Evolutionary conservation across 2,797 vertebrate genomes (phyloP).

Genomic region (Tragopan temminckii): DNA sequence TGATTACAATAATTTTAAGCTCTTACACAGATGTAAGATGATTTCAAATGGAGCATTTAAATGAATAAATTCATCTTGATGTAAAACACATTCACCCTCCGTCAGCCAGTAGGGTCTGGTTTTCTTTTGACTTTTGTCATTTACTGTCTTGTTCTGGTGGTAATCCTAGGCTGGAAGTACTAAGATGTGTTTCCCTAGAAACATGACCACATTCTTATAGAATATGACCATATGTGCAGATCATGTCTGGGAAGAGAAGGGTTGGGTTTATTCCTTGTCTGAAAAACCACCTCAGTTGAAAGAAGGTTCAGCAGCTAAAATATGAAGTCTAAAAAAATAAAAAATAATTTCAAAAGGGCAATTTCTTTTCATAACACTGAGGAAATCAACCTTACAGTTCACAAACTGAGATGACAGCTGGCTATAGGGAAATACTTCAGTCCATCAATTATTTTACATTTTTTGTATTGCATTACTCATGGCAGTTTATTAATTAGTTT

Average conservation of each 20-base stretch:
- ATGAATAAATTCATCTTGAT: conserved; percentile 4
- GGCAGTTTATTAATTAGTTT: conserved; percentile 56
- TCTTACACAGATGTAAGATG: not conserved
- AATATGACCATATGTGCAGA: too few species aligned
- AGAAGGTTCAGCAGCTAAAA: conserved; percentile 3
- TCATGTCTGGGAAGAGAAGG: not conserved
- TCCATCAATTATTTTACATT: conserved; percentile 57
- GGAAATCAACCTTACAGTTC: conserved; percentile 41
- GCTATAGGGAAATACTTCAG: conserved; percentile 54
- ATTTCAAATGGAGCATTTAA: conserved; percentile 1
- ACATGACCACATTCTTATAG: not conserved
- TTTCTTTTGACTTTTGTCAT: conserved; percentile 20
- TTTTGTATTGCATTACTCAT: conserved; percentile 26
- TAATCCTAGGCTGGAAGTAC: not conserved
- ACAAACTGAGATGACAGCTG: conserved; percentile 48
- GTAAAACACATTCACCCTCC: not conserved
- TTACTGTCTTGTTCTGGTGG: not conserved
- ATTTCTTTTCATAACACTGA: not conserved
- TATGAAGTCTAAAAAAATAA: not conserved
- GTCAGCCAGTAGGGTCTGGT: fast-evolving
- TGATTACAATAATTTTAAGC: not conserved
- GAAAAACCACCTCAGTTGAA: not conserved
- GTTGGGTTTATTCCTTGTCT: not conserved
- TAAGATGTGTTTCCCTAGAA: not conserved
- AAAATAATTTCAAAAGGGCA: not conserved